phyloP scores from a whole-genome alignment of 2,888 invertebrate genomes.

The Sympetrum striolatum region DNA sequence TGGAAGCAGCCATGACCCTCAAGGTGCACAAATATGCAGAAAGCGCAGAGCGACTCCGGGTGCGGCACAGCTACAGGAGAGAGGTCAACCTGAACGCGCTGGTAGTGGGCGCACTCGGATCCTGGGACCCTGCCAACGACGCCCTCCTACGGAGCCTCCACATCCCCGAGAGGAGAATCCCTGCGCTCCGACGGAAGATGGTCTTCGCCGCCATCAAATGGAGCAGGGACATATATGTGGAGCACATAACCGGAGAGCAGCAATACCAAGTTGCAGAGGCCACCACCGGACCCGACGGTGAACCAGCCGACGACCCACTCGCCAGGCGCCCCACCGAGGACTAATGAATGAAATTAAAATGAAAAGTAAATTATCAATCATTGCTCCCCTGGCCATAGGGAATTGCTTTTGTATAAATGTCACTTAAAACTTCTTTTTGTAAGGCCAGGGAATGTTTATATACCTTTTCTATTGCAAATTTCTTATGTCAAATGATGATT shows the following conservation, averaged over 20 bases:
- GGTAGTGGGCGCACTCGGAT: slow-evolving; percentile 54
- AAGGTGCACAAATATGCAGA: slow-evolving; percentile 51
- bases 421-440: no score
- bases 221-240: slow-evolving; percentile 55
- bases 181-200: slow-evolving; percentile 52
- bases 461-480: no score
- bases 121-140: slow-evolving; percentile 54
- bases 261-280: slow-evolving; percentile 48
- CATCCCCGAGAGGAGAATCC: neutral
- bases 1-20: slow-evolving; percentile 50
- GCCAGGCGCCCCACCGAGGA: neutral
- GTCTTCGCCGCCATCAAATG: slow-evolving; percentile 52
- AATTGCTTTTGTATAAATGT: no score
- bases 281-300: neutral
- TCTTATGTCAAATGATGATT: no score
- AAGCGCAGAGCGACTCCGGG: slow-evolving; percentile 49
- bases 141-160: slow-evolving; percentile 48
- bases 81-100: slow-evolving; percentile 51
- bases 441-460: no score
- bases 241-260: slow-evolving; percentile 52
- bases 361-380: no score
- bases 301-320: neutral
- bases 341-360: no score
- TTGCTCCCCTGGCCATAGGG: no score
- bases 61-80: neutral